A percentile compares a stretch with the other conserved stretches of the same genome.
Conservation (phyloP, 1,140 invertebrate species). For the Micrasema minimum region DNA sequence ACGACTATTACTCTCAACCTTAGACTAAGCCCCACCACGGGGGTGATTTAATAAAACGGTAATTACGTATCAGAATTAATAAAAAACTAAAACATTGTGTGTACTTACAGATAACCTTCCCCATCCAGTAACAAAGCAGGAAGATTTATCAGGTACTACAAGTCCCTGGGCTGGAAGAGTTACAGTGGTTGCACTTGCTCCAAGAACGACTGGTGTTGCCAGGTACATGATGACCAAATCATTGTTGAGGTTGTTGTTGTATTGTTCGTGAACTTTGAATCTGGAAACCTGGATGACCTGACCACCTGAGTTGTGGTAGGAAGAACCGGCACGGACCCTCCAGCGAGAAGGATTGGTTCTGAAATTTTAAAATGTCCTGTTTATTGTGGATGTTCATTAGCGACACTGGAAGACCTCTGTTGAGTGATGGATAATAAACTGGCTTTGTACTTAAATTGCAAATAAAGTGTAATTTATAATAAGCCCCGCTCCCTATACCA, state of each 20-base stretch:
- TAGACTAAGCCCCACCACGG: no score
- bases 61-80: no score
- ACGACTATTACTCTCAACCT: no score
- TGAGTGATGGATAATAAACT: no score
- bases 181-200: conserved; percentile 53
- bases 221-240: conserved; percentile 55
- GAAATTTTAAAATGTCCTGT: no score
- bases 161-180: conserved; percentile 53
- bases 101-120: conserved; percentile 57
- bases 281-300: conserved; percentile 55
- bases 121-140: conserved; percentile 61
- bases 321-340: conserved; percentile 57
- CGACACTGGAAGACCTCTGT: no score
- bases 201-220: conserved; percentile 55
- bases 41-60: no score
- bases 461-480: no score
- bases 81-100: no score
- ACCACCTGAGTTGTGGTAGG: conserved; percentile 56
- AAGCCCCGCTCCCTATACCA: no score
- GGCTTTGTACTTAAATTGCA: no score
- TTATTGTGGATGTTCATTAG: no score
- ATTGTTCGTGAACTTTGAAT: conserved; percentile 37
- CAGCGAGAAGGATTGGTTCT: conserved; percentile 9
- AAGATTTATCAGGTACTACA: conserved; percentile 53
- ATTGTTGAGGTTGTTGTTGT: conserved; percentile 51